Base-by-base conservation (phyloP, 2,888 invertebrate species). In the Spilosoma lubricipeda region DNA sequence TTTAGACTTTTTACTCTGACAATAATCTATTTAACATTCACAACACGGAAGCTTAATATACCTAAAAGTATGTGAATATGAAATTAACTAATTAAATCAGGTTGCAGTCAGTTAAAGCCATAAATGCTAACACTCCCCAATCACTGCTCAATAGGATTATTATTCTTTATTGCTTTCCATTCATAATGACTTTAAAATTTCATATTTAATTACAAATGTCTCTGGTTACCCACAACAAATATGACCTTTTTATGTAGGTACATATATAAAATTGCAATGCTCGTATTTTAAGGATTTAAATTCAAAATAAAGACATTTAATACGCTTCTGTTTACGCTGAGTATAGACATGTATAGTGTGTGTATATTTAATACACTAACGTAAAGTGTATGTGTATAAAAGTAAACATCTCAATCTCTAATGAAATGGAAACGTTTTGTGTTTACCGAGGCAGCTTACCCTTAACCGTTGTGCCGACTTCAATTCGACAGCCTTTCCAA, bases 401-500 rank as follows among this genome's bases (percentile, higher is more conserved):
- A 56, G n/a, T 59, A 30, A 30, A 59, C 27, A 30, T 30, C 4
- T 27, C 15, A 4, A 30, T 63, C 30, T 63, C 18, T 30, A 30
- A 30, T 45, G 0, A 5, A 67, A 70, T n/a, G 39, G 18, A 4
- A 18, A 39, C 42, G 13, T 65, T 18, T 64, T 20, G 3, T 64
- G 13, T 0, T 13, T 48, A 1, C n/a, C 20, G 33, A 52, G 20
- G 3, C 13, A 7, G 27, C 73, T 82, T 82, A 74, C 76, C 91
- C 92, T 92, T 92, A 92, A 91, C 78, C 70, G 69, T 76, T 79
- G 79, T 75, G 77, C 84, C 81, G 85, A 85, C 85, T 89, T 89
- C 86, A 89, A 89, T 90, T 89, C 90, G 86, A 81, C 81, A 76
- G 80, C 81, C 84, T 82, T 85, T 78, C 83, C 87, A 78, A 84